Percentiles rank a stretch among this genome's conserved stretches.
phyloP scores from a whole-genome alignment of 2,888 invertebrate species.

The Myopa tessellatipennis region DNA sequence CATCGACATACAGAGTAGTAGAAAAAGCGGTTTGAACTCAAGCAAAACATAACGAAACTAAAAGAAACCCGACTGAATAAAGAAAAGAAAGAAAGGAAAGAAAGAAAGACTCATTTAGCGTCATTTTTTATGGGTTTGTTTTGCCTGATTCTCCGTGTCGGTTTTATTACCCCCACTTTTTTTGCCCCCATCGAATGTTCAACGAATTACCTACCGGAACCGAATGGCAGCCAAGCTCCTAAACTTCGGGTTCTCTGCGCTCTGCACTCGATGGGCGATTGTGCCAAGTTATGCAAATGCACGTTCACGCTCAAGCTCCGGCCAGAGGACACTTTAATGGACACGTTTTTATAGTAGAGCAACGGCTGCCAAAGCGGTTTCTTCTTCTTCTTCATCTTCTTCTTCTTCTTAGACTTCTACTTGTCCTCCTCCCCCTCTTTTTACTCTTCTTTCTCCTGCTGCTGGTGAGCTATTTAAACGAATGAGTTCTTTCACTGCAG shows the following conservation, averaged over 20 bases:
- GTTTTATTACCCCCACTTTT: not conserved
- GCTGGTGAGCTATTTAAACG: not conserved
- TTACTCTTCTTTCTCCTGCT: not conserved
- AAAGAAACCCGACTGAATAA: not conserved
- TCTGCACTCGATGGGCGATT: constrained; percentile 6
- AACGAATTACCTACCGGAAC: constrained; percentile 26
- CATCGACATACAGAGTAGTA: no score
- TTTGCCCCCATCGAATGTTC: not conserved
- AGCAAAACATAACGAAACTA: no score
- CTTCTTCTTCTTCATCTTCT: not conserved
- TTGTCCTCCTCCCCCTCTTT: not conserved
- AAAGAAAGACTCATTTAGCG: not conserved
- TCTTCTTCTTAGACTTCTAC: not conserved
- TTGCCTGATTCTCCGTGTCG: not conserved
- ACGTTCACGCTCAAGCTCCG: not conserved
- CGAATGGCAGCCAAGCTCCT: constrained; percentile 6
- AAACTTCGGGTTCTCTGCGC: not conserved
- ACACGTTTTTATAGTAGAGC: constrained; percentile 8
- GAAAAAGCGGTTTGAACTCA: no score
- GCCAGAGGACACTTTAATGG: constrained; percentile 28
- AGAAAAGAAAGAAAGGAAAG: not conserved
- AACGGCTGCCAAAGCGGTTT: not conserved
- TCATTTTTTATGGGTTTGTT: not conserved
- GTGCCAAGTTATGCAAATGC: constrained; percentile 31
- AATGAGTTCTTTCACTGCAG: constrained; percentile 11